Percentiles rank a stretch among this genome's conserved stretches.
Evolutionary conservation across 2,113 vertebrate genomes (phyloP).

Genomic region (Tragelaphus scriptus): DNA sequence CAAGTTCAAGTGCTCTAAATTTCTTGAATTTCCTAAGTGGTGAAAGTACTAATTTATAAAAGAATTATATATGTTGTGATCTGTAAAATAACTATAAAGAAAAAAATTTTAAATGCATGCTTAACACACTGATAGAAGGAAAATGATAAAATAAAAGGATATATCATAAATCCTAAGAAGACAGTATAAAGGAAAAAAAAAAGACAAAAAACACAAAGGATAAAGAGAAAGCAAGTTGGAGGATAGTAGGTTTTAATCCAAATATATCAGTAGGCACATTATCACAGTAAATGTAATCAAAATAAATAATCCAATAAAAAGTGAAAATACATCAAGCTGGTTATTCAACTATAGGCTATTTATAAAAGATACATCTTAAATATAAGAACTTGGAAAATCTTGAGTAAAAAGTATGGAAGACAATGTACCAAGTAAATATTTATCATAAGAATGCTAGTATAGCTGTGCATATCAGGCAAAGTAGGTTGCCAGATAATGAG

Average conservation of each 20-base stretch:
- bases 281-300: not conserved
- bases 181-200: not conserved
- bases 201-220: not conserved
- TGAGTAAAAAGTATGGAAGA: not conserved
- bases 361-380: slow-evolving; percentile 2
- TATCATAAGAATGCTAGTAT: not conserved
- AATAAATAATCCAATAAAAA: slow-evolving; percentile 28
- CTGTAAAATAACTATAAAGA: not conserved
- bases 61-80: not conserved
- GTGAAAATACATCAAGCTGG: not conserved
- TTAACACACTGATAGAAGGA: not conserved
- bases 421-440: not conserved
- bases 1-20: not conserved
- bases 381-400: not conserved
- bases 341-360: not conserved
- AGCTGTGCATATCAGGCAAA: not conserved
- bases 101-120: not conserved
- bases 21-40: not conserved
- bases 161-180: not conserved
- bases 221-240: not conserved
- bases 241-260: not conserved
- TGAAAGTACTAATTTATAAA: not conserved
- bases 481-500: not conserved
- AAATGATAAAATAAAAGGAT: not conserved
- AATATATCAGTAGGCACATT: not conserved